A percentile compares a stretch with the other conserved stretches of the same genome.
These are phyloP conservation scores for Branchinecta sandiegonensis DNA, from an alignment of 2,888 invertebrate species.

Conservation along the genomic window DNA sequence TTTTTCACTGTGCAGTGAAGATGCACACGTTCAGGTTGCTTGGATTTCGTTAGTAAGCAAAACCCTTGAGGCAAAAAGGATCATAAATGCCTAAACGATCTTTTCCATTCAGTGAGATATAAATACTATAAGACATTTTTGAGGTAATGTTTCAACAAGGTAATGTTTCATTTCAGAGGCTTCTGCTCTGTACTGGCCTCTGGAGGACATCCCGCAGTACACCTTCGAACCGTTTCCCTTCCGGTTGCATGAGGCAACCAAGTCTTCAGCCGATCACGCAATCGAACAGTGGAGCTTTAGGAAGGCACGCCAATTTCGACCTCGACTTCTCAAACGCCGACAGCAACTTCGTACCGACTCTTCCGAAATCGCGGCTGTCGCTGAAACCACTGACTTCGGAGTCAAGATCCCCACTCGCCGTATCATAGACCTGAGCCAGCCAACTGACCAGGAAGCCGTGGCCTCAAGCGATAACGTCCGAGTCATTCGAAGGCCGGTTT, in stretches of 20 bases:
- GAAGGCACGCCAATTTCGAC: conserved; percentile 5
- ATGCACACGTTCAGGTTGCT: no score
- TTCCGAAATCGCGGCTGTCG: background rate
- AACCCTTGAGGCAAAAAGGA: no score
- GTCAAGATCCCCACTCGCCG: conserved; percentile 7
- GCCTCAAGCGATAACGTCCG: background rate
- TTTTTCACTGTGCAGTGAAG: no score
- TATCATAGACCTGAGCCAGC: background rate
- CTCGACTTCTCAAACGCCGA: conserved; percentile 13
- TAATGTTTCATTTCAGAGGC: background rate
- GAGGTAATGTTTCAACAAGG: no score
- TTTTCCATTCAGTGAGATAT: no score
- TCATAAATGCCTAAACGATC: no score
- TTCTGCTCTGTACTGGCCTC: background rate
- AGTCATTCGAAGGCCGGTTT: background rate
- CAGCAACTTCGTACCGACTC: background rate
- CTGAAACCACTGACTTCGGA: background rate
- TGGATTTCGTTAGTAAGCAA: no score
- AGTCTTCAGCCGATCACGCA: background rate
- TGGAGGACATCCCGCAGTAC: background rate
- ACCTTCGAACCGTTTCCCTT: background rate
- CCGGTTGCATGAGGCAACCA: background rate
- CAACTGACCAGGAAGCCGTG: background rate
- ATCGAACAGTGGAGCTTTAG: conserved; percentile 2
- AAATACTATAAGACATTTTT: no score